Conservation (phyloP, 2,797 vertebrate genomes). For the Smutsia gigantea region DNA sequence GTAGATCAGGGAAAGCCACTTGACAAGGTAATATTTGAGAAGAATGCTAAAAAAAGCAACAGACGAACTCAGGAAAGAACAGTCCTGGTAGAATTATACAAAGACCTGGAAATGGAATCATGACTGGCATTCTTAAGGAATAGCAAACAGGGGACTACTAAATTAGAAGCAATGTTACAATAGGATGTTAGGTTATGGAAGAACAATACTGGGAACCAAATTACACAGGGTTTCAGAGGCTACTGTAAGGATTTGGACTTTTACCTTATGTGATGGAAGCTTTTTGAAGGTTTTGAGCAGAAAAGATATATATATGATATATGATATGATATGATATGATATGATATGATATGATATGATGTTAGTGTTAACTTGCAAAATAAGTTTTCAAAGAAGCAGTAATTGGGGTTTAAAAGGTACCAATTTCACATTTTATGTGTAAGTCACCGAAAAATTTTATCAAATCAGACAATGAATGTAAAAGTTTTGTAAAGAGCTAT, state of each 20-base stretch:
- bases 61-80: not conserved
- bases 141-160: not conserved
- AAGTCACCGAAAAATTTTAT: slow-evolving; percentile 44
- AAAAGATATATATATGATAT: not conserved
- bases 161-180: not conserved
- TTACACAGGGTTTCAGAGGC: not conserved
- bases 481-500: not conserved
- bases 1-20: not conserved
- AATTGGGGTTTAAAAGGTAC: slow-evolving; percentile 35
- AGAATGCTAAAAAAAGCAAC: slow-evolving; percentile 44
- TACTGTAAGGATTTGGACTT: not conserved
- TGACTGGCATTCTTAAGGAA: not conserved
- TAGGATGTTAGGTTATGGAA: not conserved
- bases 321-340: not conserved
- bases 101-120: not conserved
- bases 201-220: not conserved
- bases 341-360: not conserved
- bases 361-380: not conserved
- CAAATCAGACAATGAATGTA: slow-evolving; percentile 21
- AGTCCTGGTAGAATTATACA: not conserved
- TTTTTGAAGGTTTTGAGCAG: not conserved
- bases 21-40: not conserved
- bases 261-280: not conserved
- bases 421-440: slow-evolving; percentile 26
- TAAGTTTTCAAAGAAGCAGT: not conserved